Evolutionary conservation across 2,797 vertebrate species (phyloP), one percentile per base, ranked within the genome.

Genomic region (Sebastes taczanowskii): DNA sequence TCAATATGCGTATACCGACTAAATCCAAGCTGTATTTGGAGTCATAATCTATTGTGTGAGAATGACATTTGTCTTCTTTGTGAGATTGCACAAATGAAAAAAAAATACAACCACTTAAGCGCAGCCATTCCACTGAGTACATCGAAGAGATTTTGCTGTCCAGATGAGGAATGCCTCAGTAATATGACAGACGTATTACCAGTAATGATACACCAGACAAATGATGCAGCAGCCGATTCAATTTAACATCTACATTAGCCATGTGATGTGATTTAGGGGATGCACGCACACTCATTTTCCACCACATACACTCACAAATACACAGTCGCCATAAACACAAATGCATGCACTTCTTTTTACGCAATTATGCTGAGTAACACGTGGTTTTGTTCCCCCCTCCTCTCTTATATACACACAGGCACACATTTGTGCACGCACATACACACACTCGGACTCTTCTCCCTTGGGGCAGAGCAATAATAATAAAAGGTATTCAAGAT

Each of bases 221-320:
- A 95, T 95, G 92, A 94, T 92, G 88, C 89, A 78, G 72, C 82
- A 91, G 92, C 87, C 84, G 79, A 95, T 95, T 94, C 91, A 94
- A 95, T 95, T 95, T 93, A 91, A 92, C 92, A 87, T 95, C 89
- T 90, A 88, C 91, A 94, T 95, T 91, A 93, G 94, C 91, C 72
- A 70, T 82, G 80, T 94, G 93, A 95, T 93, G 87, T 86, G 90
- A 95, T 95, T 94, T 92, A 91, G 63, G 60, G 81, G 61, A 77
- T 52, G 49, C 85, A 64, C 72, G 75, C 85, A 75, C 87, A 64
- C 79, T 76, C 77, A 88, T 76, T 87, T 83, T 81, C 83, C 88
- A 85, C 35, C 75, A 67, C 84, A 80, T 5, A 73, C 67, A 34
- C 46, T 56, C 59, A 82, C 38, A 74, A 74, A 83, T 69, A 72